Evolutionary conservation across 2,888 invertebrate genomes (phyloP).

Genomic region (Parnassius orleans): DNA sequence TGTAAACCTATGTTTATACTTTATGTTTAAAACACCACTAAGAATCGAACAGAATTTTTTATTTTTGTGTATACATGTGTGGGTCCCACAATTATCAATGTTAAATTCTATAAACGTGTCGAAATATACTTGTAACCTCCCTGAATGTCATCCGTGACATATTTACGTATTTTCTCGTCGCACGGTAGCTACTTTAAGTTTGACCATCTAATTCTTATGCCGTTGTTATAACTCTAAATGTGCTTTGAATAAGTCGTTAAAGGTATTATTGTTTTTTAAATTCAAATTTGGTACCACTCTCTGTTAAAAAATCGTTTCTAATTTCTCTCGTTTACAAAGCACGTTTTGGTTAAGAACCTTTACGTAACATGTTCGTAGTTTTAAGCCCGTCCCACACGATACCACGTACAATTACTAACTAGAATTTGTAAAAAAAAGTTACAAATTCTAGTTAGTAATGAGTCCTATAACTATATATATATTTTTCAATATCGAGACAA

Average conservation of each 20-base stretch:
- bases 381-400: too few species aligned
- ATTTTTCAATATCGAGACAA: too few species aligned
- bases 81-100: slow-evolving; percentile 39
- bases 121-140: slow-evolving; percentile 46
- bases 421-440: too few species aligned
- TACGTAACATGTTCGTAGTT: too few species aligned
- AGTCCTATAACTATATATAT: too few species aligned
- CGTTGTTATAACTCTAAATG: slow-evolving; percentile 49
- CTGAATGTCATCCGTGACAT: slow-evolving; percentile 61
- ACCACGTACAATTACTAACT: too few species aligned
- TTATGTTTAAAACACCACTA: too few species aligned
- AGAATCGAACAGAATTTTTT: too few species aligned
- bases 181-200: slow-evolving; percentile 62
- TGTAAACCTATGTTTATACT: too few species aligned
- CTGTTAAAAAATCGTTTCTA: slow-evolving; percentile 31
- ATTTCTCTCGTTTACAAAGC: slow-evolving; percentile 30
- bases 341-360: background rate
- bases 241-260: slow-evolving; percentile 58
- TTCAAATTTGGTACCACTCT: slow-evolving; percentile 38
- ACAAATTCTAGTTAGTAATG: too few species aligned
- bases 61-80: background rate
- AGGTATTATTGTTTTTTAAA: slow-evolving; percentile 37
- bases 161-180: slow-evolving; percentile 48
- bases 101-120: slow-evolving; percentile 30
- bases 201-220: slow-evolving; percentile 68